Evolutionary conservation across 2,888 invertebrate species (phyloP).

Genomic region (Zele albiditarsus): DNA sequence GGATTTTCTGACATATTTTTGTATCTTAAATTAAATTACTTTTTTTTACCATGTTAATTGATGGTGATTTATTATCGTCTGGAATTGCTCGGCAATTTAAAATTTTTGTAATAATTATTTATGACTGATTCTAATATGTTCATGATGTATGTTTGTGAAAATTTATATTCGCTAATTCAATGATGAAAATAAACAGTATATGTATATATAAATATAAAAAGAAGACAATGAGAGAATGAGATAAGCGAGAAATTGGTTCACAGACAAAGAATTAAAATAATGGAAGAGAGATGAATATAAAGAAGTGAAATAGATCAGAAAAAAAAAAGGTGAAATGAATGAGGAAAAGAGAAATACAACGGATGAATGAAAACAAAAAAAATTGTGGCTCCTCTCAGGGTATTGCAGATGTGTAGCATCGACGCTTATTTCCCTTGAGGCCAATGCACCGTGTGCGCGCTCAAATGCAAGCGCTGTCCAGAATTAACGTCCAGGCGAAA

Average conservation of each 20-base stretch:
- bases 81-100: too few species aligned
- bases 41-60: too few species aligned
- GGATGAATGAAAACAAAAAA: conserved; percentile 4
- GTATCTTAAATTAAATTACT: too few species aligned
- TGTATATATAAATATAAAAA: neutral
- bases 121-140: too few species aligned
- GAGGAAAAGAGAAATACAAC: neutral
- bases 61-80: too few species aligned
- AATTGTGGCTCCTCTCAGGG: conserved; percentile 23
- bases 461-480: conserved; percentile 43
- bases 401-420: conserved; percentile 49
- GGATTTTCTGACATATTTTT: too few species aligned
- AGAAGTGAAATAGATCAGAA: neutral
- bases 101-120: too few species aligned
- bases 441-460: conserved; percentile 44
- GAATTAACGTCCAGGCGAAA: conserved; percentile 52
- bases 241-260: neutral
- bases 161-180: too few species aligned
- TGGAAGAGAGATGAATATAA: conserved; percentile 5
- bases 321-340: neutral
- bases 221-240: conserved; percentile 1
- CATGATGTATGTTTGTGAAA: too few species aligned
- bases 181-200: neutral
- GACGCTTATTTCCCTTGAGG: conserved; percentile 59
- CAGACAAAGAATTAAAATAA: conserved; percentile 1